Conservation (phyloP, 2,797 vertebrate genomes). For the Moxostoma hubbsi region DNA sequence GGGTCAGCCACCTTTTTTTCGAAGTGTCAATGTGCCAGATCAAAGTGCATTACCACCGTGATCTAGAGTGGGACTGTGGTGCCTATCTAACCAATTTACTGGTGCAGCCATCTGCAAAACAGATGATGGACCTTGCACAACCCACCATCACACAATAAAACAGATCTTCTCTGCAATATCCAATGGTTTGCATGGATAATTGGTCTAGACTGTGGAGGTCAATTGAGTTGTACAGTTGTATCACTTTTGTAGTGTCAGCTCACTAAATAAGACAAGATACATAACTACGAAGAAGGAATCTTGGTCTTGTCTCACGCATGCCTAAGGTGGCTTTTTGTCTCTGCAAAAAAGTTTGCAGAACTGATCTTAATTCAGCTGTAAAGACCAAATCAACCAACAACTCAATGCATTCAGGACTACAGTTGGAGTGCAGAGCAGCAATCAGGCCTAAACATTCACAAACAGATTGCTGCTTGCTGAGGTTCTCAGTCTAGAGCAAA, state of each 20-base stretch:
- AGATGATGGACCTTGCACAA: background rate
- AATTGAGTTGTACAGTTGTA: background rate
- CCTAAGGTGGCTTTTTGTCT: slow-evolving; percentile 4
- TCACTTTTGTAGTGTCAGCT: background rate
- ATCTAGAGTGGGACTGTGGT: background rate
- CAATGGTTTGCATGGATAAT: background rate
- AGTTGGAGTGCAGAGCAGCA: slow-evolving; percentile 29
- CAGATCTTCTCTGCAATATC: background rate
- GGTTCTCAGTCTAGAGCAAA: slow-evolving; percentile 49
- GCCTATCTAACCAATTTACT: background rate
- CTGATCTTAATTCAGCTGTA: background rate
- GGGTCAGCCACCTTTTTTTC: background rate
- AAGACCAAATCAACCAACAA: slow-evolving; percentile 1
- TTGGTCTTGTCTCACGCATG: background rate
- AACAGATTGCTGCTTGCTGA: slow-evolving; percentile 28
- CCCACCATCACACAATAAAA: background rate
- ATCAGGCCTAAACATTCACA: slow-evolving; percentile 49
- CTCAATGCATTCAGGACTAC: slow-evolving; percentile 4
- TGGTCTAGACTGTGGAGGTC: background rate
- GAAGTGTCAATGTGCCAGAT: background rate
- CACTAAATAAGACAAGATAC: slow-evolving; percentile 6
- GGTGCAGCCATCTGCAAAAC: background rate
- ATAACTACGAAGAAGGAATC: background rate
- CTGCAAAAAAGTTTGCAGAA: background rate
- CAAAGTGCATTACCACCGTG: background rate